Percentiles rank a stretch among this genome's conserved stretches.
These are phyloP conservation scores for Hypena proboscidalis DNA, from an alignment of 2,888 invertebrate species.

Conservation along the genomic window DNA sequence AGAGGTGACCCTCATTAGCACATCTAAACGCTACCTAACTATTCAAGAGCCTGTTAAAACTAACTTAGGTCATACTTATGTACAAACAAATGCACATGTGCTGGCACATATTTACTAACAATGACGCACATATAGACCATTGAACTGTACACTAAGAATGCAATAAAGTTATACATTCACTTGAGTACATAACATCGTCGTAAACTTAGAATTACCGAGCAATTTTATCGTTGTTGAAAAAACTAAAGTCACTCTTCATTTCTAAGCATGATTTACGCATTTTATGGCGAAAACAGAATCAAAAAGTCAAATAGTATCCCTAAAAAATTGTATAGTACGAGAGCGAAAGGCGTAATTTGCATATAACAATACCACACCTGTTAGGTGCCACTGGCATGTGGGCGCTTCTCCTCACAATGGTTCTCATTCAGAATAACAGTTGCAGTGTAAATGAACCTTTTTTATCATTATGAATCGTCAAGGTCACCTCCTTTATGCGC, in stretches of 20 bases:
- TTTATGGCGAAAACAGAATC: conserved; percentile 20
- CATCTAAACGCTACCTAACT: too few relatives aligned
- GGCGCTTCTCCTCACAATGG: conserved; percentile 75
- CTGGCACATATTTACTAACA: too few relatives aligned
- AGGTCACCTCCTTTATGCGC: conserved; percentile 74
- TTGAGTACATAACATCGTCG: neutral
- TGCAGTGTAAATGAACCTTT: conserved; percentile 84
- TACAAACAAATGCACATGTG: too few relatives aligned
- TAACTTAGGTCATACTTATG: too few relatives aligned
- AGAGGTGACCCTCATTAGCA: too few relatives aligned
- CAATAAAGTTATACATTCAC: neutral
- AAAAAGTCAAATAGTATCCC: conserved; percentile 40
- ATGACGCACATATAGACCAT: too few relatives aligned
- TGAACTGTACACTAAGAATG: too few relatives aligned
- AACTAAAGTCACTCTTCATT: conserved; percentile 25
- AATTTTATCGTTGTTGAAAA: conserved; percentile 7
- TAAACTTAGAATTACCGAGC: neutral
- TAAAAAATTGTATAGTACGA: conserved; percentile 70
- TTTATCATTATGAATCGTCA: conserved; percentile 77
- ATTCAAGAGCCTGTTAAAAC: too few relatives aligned
- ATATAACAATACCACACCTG: conserved; percentile 84
- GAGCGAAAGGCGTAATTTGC: conserved; percentile 83
- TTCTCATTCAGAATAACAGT: conserved; percentile 70
- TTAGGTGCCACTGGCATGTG: conserved; percentile 68
- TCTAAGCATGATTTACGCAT: conserved; percentile 29